These are phyloP conservation scores for Hyperoplus lanceolatus DNA, from an alignment of 2,797 vertebrate species.

Conservation along the genomic window DNA sequence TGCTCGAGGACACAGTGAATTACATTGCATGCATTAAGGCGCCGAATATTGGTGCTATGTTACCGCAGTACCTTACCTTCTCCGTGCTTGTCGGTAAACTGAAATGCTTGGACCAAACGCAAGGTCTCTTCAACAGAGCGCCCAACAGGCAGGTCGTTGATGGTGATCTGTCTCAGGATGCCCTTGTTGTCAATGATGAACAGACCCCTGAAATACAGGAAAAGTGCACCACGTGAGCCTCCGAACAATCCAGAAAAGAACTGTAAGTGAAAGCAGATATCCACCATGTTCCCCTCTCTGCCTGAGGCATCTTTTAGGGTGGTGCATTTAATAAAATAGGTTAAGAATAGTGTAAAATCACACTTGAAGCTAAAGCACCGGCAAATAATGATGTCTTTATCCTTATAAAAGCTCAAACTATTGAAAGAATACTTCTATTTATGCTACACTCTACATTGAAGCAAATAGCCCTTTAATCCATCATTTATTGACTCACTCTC, in stretches of 20 bases:
- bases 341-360: too few relatives aligned
- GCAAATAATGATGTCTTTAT: background rate
- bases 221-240: background rate
- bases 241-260: background rate
- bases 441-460: too few relatives aligned
- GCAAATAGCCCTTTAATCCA: too few relatives aligned
- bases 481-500: too few relatives aligned
- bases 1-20: background rate
- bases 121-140: slow-evolving; percentile 96
- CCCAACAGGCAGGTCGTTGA: slow-evolving; percentile 98
- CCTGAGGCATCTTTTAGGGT: background rate
- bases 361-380: background rate
- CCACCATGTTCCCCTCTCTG: background rate
- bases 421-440: too few relatives aligned
- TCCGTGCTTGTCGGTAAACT: slow-evolving; percentile 97
- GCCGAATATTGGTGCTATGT: background rate
- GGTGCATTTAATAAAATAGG: background rate
- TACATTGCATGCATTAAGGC: background rate
- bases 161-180: slow-evolving; percentile 95
- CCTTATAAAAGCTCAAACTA: too few relatives aligned
- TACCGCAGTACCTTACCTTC: slow-evolving; percentile 88
- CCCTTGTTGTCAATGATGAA: slow-evolving; percentile 98
- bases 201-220: slow-evolving; percentile 87
- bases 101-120: slow-evolving; percentile 97
- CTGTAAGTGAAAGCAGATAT: background rate